Evolutionary conservation across 1,140 invertebrate species (phyloP), one percentile per base, ranked within the genome.

Genomic region (Aporrectodea caliginosa): DNA sequence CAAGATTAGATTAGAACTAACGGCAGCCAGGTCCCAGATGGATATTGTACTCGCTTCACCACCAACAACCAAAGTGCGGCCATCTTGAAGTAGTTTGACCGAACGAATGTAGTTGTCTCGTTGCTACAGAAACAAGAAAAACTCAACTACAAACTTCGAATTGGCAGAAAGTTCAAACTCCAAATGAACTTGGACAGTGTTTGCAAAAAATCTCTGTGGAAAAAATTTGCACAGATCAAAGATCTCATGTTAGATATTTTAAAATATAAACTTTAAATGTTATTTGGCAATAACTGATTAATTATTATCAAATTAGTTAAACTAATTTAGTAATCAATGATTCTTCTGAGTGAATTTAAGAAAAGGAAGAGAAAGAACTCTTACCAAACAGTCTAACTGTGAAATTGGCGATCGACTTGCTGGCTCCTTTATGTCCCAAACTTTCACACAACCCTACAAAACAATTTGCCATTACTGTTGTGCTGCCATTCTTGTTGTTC

Each of bases 41-140:
- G 94, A 95, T 72, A 99, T 91, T 84, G 95, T 97, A 79, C 93
- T 95, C 6, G 96, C 96, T 89, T 99, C 97, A 0, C 97, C 97
- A 73, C 97, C 97, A 29, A 99, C 97, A 82, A 99, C 97, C 69
- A 99, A 88, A 27, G 96, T 98, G 80, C 95, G 91, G 0, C 95
- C 95, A 89, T 99, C 97, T n/a, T 96, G 95, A 77, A 98, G 89
- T 27, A 98, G 89, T 89, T 99, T 99, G 75, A 98, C 96, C 32
- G 95, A 98, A 82, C 97, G 91, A 83, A 98, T 98, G 89, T 99
- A 99, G 89, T 97, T 98, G 88, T 98, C 96, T 78, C 95, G 91
- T 93, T 88, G 85, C 88, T 89, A 82, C 1, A 85, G n/a, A n/a
- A n/a, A n/a, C n/a, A n/a, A n/a, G n/a, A n/a, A n/a, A n/a, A n/a